Evolutionary conservation across 2,113 vertebrate genomes (phyloP).

Genomic region (Aspidoscelis tigris): DNA sequence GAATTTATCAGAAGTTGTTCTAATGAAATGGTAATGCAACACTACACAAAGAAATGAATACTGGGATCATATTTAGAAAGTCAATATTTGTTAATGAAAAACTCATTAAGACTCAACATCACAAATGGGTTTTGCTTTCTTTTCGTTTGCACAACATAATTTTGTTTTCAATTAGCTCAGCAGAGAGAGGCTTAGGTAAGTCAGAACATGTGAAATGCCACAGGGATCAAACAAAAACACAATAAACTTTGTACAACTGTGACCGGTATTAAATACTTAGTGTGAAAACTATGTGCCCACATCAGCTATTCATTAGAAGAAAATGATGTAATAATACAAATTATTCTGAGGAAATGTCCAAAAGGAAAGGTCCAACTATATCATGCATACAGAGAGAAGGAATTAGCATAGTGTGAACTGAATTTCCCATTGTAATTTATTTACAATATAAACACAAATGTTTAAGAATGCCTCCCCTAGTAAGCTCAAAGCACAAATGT

Average conservation of each 20-base stretch:
- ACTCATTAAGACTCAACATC: not conserved
- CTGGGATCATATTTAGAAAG: constrained; percentile 7
- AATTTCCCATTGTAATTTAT: too few species aligned
- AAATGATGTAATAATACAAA: not conserved
- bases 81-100: constrained; percentile 21
- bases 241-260: not conserved
- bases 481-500: too few species aligned
- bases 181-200: not conserved
- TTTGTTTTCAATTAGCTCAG: constrained; percentile 23
- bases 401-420: too few species aligned
- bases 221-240: not conserved
- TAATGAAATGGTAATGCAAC: not conserved
- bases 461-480: too few species aligned
- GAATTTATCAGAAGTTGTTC: constrained; percentile 33
- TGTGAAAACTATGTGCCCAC: not conserved
- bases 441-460: too few species aligned
- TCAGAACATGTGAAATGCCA: constrained; percentile 16
- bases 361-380: not conserved
- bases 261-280: constrained; percentile 5
- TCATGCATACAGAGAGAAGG: not conserved
- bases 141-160: not conserved
- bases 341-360: not conserved
- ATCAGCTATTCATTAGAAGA: not conserved
- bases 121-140: not conserved
- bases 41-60: not conserved